Conservation (phyloP, 2,797 vertebrate genomes). For the Hybognathus amarus region DNA sequence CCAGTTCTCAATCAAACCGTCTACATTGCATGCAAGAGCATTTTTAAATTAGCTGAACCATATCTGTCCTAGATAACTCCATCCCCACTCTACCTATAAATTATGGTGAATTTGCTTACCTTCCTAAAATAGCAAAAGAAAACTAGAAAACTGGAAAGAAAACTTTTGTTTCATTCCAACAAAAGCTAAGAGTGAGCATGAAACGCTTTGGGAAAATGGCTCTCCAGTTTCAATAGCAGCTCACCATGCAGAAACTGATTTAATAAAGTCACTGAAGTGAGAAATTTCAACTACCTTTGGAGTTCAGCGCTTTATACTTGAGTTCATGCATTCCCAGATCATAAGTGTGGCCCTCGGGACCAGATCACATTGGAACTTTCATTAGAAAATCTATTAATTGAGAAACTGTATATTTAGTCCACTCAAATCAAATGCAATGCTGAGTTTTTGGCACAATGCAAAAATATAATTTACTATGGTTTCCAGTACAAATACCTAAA, state of each 20-base stretch:
- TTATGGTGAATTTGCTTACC: not conserved
- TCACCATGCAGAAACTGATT: conserved; percentile 65
- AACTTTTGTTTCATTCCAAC: conserved; percentile 55
- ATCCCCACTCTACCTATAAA: not conserved
- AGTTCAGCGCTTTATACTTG: conserved; percentile 54
- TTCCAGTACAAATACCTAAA: not conserved
- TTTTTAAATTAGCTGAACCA: not conserved
- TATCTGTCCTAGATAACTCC: not conserved
- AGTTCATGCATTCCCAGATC: not conserved
- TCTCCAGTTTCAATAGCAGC: conserved; percentile 31
- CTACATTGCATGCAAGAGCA: not conserved
- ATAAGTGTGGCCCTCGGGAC: not conserved
- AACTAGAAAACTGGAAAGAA: too few species aligned
- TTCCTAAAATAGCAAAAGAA: conserved; percentile 47
- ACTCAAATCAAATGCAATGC: conserved; percentile 69
- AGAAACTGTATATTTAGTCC: conserved; percentile 48
- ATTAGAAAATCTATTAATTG: not conserved
- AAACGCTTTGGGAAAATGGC: conserved; percentile 36
- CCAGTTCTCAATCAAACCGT: not conserved
- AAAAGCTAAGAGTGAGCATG: conserved; percentile 50
- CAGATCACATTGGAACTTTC: not conserved
- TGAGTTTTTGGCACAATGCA: conserved; percentile 13
- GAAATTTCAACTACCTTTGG: conserved; percentile 72
- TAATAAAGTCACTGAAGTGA: conserved; percentile 73
- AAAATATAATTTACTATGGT: not conserved